Percentiles rank a stretch among this genome's conserved stretches.
These are phyloP conservation scores for Vulpes ferrilata DNA, from an alignment of 2,113 vertebrate genomes.

Conservation along the genomic window DNA sequence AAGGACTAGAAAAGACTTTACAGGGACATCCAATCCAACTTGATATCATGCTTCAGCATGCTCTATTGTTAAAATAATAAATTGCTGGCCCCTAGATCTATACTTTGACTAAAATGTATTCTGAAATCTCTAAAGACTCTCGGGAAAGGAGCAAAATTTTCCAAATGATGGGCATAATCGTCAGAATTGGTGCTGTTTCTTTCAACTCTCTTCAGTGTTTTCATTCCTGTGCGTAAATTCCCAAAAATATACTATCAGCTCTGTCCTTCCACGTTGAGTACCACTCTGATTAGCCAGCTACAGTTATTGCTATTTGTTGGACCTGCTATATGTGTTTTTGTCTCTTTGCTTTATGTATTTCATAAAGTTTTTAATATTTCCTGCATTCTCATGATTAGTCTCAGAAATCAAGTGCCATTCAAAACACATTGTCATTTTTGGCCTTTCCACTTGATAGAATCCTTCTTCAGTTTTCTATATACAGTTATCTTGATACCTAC, in stretches of 20 bases:
- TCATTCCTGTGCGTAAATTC: not conserved
- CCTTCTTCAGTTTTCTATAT: slow-evolving; percentile 25
- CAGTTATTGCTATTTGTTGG: not conserved
- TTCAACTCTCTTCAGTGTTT: not conserved
- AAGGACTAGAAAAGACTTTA: slow-evolving; percentile 30
- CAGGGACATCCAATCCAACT: not conserved
- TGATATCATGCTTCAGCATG: not conserved
- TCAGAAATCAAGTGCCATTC: slow-evolving; percentile 41
- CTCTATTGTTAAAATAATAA: slow-evolving; percentile 2
- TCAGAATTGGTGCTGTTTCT: slow-evolving; percentile 26
- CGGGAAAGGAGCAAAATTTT: not conserved
- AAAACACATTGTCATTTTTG: not conserved
- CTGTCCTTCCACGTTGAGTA: not conserved
- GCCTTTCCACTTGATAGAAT: slow-evolving; percentile 10
- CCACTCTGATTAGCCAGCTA: not conserved
- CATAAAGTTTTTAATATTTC: slow-evolving; percentile 6
- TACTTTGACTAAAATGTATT: slow-evolving; percentile 36
- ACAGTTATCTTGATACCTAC: slow-evolving; percentile 31
- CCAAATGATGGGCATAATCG: not conserved
- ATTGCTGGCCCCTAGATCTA: not conserved
- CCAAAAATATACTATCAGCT: not conserved
- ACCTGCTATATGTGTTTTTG: not conserved
- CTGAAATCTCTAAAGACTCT: slow-evolving; percentile 15
- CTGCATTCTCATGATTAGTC: not conserved
- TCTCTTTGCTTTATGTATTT: slow-evolving; percentile 23